Percentiles rank a stretch among this genome's conserved stretches.
phyloP scores from a whole-genome alignment of 2,888 invertebrate species.

The Alcis repandata region DNA sequence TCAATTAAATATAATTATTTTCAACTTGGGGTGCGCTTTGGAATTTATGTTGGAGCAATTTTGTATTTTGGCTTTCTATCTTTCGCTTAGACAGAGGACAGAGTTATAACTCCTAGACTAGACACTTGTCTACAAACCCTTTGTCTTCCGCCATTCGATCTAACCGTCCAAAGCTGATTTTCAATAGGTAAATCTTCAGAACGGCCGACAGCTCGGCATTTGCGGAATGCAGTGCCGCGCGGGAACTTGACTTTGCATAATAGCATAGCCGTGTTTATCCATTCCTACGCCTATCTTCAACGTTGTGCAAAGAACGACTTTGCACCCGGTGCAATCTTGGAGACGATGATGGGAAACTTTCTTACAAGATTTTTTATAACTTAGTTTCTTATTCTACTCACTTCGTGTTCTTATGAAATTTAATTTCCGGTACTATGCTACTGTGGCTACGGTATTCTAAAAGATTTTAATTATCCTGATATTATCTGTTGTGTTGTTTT shows the following conservation, averaged over 20 bases:
- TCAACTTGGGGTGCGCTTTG: too few relatives aligned
- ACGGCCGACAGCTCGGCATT: slow-evolving; percentile 23
- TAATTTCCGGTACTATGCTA: too few relatives aligned
- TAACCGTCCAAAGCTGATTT: slow-evolving; percentile 7
- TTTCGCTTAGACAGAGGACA: background rate
- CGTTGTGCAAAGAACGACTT: slow-evolving; percentile 21
- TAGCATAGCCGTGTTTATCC: slow-evolving; percentile 39
- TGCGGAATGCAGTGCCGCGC: slow-evolving; percentile 34
- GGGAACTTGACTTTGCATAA: slow-evolving; percentile 43
- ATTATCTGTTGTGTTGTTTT: too few relatives aligned
- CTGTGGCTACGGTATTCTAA: too few relatives aligned
- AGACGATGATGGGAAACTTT: background rate
- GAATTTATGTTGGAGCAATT: too few relatives aligned
- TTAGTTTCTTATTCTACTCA: background rate
- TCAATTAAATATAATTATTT: too few relatives aligned
- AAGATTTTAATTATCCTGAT: too few relatives aligned
- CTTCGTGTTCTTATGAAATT: background rate
- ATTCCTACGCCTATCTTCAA: slow-evolving; percentile 39
- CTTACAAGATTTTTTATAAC: background rate
- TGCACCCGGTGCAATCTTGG: background rate
- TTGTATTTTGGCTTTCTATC: background rate
- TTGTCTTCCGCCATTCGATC: slow-evolving; percentile 9
- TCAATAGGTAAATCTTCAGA: slow-evolving; percentile 28
- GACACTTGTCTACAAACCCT: background rate
- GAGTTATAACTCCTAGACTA: background rate